Base-by-base conservation (phyloP, 2,797 vertebrate species). In the Molossus alvarezi region DNA sequence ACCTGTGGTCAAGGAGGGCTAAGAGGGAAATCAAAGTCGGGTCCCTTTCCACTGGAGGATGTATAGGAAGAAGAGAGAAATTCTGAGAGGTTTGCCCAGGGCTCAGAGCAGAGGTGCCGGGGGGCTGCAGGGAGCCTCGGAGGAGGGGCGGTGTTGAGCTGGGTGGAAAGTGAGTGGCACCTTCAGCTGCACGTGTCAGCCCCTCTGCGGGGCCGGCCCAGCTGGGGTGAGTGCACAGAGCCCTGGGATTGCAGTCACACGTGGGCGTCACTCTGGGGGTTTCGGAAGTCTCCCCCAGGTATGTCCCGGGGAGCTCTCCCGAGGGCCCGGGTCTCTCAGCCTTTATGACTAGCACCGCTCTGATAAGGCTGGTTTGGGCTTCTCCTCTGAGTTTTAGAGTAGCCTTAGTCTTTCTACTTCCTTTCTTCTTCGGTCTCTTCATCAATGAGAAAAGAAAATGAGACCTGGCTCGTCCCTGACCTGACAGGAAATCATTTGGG, bases 81-180 rank as follows among this genome's bases (percentile, higher is more conserved):
- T 88, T 53, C 67, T 58, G 10, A 12, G 4, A 20, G 25, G 14
- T 77, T 95, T 96, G 57, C 60, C 37, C 18, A n/a, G 79, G 72
- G 41, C 65, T 88, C 20, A 85, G 77, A 62, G 83, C 29, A 18
- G 48, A 85, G 20, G 3, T 62, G 69, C 51, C 80, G 67, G 0
- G 0, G 60, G 27, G 14, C 27, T 11, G 10, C n/a, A 41, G n/a
- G 65, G 48, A 12, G 0, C 29, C 12, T 41, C 12, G 13, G 9
- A 21, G 27, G 29, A 41, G 62, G 71, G 71, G 65, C 85, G 57
- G n/a, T 1, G 0, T 17, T n/a, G 76, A 60, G 55, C 51, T 57
- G 69, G 81, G 37, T 23, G 3, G 29, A 20, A n/a, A 29, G 27
- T n/a, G 8, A 12, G 3, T n/a, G 48, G 71, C 55, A 72, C 25